Evolutionary conservation across 2,797 vertebrate genomes (phyloP).

Genomic region (Anguilla pacifica): DNA sequence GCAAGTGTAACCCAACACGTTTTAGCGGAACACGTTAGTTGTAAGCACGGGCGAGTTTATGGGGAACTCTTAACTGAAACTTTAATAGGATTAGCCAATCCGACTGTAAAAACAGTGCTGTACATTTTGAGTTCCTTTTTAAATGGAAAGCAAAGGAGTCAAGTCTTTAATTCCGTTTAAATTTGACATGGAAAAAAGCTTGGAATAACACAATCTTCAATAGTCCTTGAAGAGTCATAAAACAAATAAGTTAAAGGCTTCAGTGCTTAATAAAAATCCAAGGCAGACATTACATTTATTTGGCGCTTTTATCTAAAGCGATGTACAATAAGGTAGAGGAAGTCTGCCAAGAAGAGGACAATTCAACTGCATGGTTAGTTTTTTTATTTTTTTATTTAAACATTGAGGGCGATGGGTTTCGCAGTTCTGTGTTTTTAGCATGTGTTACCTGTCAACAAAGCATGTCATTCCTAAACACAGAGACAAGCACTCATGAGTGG

Average conservation of each 20-base stretch:
- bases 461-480: neutral
- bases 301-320: too few species aligned
- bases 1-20: constrained; percentile 35
- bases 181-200: neutral
- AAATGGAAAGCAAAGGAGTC: neutral
- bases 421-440: neutral
- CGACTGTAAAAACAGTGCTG: neutral
- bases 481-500: neutral
- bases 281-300: too few species aligned
- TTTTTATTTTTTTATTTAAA: too few species aligned
- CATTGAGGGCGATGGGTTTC: neutral
- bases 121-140: neutral
- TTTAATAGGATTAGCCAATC: neutral
- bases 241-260: neutral
- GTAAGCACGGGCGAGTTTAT: neutral
- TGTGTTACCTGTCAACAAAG: neutral
- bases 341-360: neutral
- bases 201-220: neutral
- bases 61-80: neutral
- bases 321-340: neutral
- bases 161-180: neutral
- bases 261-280: neutral
- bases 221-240: neutral
- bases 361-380: neutral
- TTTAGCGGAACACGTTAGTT: constrained; percentile 25